Evolutionary conservation across 2,797 vertebrate genomes (phyloP).

Genomic region (Aotus griseimembra): DNA sequence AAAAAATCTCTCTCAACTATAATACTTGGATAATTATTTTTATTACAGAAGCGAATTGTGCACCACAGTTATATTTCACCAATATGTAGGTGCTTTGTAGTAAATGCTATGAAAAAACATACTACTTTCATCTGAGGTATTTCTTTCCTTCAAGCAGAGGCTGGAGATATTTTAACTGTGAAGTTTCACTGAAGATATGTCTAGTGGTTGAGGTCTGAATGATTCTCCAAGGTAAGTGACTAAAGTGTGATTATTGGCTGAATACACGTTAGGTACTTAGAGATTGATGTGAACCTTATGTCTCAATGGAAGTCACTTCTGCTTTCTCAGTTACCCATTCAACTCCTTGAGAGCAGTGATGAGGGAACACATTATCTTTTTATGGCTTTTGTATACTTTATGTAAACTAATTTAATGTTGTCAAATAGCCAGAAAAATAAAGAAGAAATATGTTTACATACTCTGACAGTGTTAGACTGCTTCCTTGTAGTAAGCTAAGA

Average conservation of each 20-base stretch:
- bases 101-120: background rate
- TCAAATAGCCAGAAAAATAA: background rate
- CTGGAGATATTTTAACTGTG: background rate
- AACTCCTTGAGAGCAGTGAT: background rate
- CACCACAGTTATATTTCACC: background rate
- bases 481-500: background rate
- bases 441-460: background rate
- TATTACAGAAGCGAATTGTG: constrained; percentile 1
- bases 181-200: background rate
- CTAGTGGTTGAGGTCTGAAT: background rate
- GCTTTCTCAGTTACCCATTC: background rate
- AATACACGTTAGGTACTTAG: background rate
- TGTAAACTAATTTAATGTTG: background rate
- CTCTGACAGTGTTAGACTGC: background rate
- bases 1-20: background rate
- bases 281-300: background rate
- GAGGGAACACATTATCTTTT: background rate
- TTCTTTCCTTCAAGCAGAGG: background rate
- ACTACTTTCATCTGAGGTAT: background rate
- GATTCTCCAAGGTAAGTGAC: background rate
- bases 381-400: background rate
- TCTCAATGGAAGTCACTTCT: background rate
- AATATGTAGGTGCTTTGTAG: background rate
- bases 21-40: constrained; percentile 20
- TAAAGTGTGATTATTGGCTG: background rate